These are phyloP conservation scores for Ophthalmolycus amberensis DNA, from an alignment of 2,113 vertebrate genomes.

Conservation along the genomic window DNA sequence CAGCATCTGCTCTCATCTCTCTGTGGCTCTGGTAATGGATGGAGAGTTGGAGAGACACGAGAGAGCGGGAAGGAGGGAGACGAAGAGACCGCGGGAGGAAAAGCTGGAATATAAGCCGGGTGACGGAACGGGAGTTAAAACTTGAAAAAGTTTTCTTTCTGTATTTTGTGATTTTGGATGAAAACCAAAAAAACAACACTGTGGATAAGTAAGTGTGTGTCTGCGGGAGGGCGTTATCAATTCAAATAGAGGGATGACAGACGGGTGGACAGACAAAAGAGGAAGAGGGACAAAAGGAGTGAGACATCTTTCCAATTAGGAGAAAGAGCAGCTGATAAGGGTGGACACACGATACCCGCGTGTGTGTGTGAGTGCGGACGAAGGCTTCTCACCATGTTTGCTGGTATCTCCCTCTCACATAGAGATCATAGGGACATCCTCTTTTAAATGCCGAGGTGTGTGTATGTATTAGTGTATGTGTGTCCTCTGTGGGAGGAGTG, in stretches of 20 bases:
- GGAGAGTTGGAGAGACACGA: slow-evolving; percentile 62
- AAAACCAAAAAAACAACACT: not conserved
- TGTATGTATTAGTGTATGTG: slow-evolving; percentile 78
- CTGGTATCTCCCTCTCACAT: slow-evolving; percentile 89
- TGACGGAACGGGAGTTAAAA: not conserved
- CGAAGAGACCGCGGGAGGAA: slow-evolving; percentile 10
- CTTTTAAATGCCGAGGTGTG: slow-evolving; percentile 88
- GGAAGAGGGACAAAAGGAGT: slow-evolving; percentile 86
- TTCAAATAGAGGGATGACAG: slow-evolving; percentile 87
- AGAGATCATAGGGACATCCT: slow-evolving; percentile 92
- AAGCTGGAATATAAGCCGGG: not conserved
- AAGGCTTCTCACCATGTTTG: slow-evolving; percentile 86
- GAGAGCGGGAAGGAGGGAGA: slow-evolving; percentile 41
- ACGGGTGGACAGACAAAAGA: slow-evolving; percentile 87
- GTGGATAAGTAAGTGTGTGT: not conserved
- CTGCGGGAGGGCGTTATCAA: slow-evolving; percentile 80
- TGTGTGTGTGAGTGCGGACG: slow-evolving; percentile 87
- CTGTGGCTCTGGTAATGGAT: slow-evolving; percentile 76
- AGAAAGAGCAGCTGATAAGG: slow-evolving; percentile 96
- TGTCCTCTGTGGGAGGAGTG: slow-evolving; percentile 84
- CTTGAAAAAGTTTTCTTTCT: slow-evolving; percentile 23
- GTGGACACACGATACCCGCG: slow-evolving; percentile 92
- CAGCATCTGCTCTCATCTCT: slow-evolving; percentile 81
- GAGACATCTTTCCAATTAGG: slow-evolving; percentile 85
- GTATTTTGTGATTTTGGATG: slow-evolving; percentile 8